Evolutionary conservation across 2,113 vertebrate species (phyloP), one percentile per base, ranked within the genome.

Genomic region (Zosterops lateralis): DNA sequence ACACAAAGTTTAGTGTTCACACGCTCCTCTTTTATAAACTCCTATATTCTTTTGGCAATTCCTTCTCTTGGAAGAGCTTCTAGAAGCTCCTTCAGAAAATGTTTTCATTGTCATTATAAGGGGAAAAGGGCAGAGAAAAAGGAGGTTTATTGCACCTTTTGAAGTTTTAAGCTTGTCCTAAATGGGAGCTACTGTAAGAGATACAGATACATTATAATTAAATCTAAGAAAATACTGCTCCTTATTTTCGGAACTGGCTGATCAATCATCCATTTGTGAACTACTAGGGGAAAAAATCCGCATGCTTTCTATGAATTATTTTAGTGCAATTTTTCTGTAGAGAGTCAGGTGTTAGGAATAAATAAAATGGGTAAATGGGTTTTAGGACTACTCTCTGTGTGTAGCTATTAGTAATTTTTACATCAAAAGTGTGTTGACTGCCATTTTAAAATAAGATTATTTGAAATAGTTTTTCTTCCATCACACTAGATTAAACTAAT

Each of bases 251-350:
- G 58, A 73, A 56, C 12, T 48, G 8, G 12, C 14, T 88, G 29
- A 88, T 86, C 10, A 87, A 93, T 62, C 80, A 91, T 14, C 36
- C n/a, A 83, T 31, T 54, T 90, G 20, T 48, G 18, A 70, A 50
- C 19, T 48, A 57, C 19, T 42, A 64, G 14, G 9, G 4, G 1
- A 15, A 6, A 25, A 62, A 20, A 5, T 2, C 2, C 7, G 22
- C 3, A 32, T 38, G 17, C 16, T 74, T 81, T 74, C 12, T 48
- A 40, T 51, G 19, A 26, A 38, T 65, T 81, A 65, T 84, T 91
- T 65, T 40, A 40, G 16, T 22, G 17, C 4, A 4, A 6, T 44
- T 38, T 88, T 91, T 17, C 29, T 2, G 9, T 6, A 38, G 38
- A 90, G 76, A 85, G 9, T 3, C 50, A 96, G 64, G 34, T 40